A percentile compares a stretch with the other conserved stretches of the same genome.
Evolutionary conservation across 1,140 invertebrate genomes (phyloP).

Genomic region (Teleogryllus occipitalis): DNA sequence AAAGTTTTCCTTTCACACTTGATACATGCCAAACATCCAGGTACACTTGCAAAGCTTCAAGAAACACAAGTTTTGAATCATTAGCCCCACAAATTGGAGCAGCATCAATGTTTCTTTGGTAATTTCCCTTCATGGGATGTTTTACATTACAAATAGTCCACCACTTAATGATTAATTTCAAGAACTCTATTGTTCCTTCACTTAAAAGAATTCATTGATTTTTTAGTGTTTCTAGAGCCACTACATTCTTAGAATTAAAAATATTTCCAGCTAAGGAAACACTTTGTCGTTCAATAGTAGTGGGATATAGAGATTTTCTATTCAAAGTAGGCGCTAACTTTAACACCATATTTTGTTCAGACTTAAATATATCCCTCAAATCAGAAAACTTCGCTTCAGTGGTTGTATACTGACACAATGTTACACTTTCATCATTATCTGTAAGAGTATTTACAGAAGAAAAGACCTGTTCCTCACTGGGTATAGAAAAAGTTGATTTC

Average conservation of each 20-base stretch:
- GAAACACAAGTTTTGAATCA: neutral
- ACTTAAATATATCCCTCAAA: neutral
- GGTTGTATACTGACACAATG: neutral
- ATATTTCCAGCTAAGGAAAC: neutral
- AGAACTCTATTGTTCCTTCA: neutral
- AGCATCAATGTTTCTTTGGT: neutral
- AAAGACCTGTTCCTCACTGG: neutral
- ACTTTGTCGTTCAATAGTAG: neutral
- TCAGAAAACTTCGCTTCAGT: neutral
- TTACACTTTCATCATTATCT: neutral
- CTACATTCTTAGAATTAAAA: constrained; percentile 3
- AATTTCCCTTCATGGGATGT: neutral
- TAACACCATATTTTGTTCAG: neutral
- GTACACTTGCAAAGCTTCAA: neutral
- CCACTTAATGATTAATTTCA: constrained; percentile 2
- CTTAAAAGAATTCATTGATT: neutral
- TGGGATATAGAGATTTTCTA: neutral
- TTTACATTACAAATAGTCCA: neutral
- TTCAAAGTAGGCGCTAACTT: neutral
- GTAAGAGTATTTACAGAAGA: neutral
- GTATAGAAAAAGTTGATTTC: neutral
- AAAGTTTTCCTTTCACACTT: neutral
- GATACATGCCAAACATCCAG: neutral
- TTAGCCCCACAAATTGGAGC: neutral
- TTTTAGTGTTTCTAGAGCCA: neutral